Conservation (phyloP, 2,797 vertebrate genomes). For the Sebastes minor region DNA sequence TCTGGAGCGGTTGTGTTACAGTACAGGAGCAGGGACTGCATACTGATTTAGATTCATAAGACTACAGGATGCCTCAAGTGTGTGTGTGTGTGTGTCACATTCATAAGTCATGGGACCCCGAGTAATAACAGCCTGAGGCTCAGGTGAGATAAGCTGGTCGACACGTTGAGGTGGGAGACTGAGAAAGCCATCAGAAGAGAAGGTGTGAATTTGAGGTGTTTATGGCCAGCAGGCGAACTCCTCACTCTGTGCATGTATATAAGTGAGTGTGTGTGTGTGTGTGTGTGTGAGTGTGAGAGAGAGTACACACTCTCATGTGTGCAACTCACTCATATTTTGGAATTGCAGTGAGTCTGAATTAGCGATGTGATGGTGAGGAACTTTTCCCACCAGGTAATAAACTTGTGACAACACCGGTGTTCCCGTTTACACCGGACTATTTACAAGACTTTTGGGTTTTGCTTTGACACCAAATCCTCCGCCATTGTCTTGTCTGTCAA, state of each 20-base stretch:
- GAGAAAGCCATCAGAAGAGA: slow-evolving; percentile 55
- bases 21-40: slow-evolving; percentile 6
- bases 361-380: no score
- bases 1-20: slow-evolving; percentile 12
- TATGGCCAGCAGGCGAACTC: slow-evolving; percentile 17
- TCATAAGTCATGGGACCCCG: slow-evolving; percentile 54
- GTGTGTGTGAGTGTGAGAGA: neutral
- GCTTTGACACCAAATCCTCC: no score
- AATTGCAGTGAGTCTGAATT: neutral
- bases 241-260: neutral
- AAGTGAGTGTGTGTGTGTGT: neutral
- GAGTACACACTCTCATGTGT: neutral
- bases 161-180: slow-evolving; percentile 61
- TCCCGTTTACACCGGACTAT: no score
- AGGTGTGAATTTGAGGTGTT: slow-evolving; percentile 66
- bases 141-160: slow-evolving; percentile 63
- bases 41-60: slow-evolving; percentile 37
- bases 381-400: no score
- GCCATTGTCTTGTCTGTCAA: no score
- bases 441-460: no score
- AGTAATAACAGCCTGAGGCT: slow-evolving; percentile 60
- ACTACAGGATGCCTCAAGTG: slow-evolving; percentile 8
- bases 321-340: neutral
- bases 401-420: no score
- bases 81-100: slow-evolving; percentile 12